Base-by-base conservation (phyloP, 2,797 vertebrate genomes). In the Toxotes lorentzi region DNA sequence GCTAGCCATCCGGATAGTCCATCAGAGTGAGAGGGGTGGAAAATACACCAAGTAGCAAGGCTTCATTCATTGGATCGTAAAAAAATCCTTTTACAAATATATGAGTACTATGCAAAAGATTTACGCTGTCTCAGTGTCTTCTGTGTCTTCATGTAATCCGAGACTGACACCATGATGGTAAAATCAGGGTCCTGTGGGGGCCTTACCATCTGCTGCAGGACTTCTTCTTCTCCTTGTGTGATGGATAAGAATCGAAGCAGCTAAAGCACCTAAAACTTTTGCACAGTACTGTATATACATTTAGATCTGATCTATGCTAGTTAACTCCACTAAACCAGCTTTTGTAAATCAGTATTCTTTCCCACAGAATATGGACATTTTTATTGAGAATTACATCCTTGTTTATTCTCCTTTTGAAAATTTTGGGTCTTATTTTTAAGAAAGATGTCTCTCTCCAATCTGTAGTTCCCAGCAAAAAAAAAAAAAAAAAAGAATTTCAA, bases 1-100 rank as follows among this genome's bases (percentile, higher is more conserved):
- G 43, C 50, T 27, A 17, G 16, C 32, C n/a, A 38, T 48, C 5
- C 53, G 51, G n/a, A 61, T 66, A 47, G 62, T 70, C 43, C 45
- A 21, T 61, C 62, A 70, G 3, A 11, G 27, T 7, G 59, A 70
- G 34, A 66, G 9, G 3, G 3, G 5, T 13, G 59, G 27, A 1
- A 51, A 32, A 57, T 35, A 56, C 24, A 47, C 11, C 51, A 53
- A 17, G 47, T 41, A 19, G n/a, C 48, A 57, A 62, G 19, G 14
- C 27, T 19, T 61, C 34, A 23, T 27, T 66, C 23, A 47, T 32
- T 12, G 38, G 21, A 23, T 17, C 9, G 14, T 13, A 23, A 4
- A 40, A 30, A 19, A 63, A 60, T 35, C 7, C 7, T 60, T 24
- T 40, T 17, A 16, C 14, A 27, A 27, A 45, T 2, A 45, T 8